These are phyloP conservation scores for Anniella stebbinsi DNA, from an alignment of 2,797 vertebrate species.

Conservation along the genomic window DNA sequence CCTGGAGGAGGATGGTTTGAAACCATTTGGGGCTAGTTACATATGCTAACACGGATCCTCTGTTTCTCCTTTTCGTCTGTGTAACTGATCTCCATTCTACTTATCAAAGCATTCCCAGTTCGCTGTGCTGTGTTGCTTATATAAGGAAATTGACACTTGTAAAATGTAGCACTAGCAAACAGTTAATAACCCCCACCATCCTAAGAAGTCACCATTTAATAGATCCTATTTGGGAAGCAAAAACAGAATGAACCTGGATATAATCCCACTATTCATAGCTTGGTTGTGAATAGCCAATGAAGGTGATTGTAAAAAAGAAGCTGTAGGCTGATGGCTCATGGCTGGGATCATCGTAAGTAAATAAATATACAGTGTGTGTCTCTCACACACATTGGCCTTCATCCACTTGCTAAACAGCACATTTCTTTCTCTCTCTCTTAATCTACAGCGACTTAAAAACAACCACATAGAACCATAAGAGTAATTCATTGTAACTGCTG, in stretches of 20 bases:
- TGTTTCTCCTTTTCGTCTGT: slow-evolving; percentile 49
- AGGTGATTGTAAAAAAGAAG: slow-evolving; percentile 56
- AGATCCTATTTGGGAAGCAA: slow-evolving; percentile 68
- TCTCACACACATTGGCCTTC: slow-evolving; percentile 68
- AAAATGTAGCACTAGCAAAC: slow-evolving; percentile 59
- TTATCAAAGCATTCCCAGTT: slow-evolving; percentile 57
- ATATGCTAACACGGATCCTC: slow-evolving; percentile 58
- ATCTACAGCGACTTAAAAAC: slow-evolving; percentile 70
- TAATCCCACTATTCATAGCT: slow-evolving; percentile 57
- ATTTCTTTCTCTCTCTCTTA: slow-evolving; percentile 67
- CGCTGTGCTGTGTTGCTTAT: slow-evolving; percentile 35
- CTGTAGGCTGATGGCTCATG: slow-evolving; percentile 65
- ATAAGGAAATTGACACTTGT: slow-evolving; percentile 66
- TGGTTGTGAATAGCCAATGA: slow-evolving; percentile 67
- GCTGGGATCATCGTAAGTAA: slow-evolving; percentile 65
- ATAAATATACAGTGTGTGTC: slow-evolving; percentile 67
- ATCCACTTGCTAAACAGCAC: slow-evolving; percentile 59
- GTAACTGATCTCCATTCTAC: slow-evolving; percentile 63
- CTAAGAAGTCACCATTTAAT: slow-evolving; percentile 71
- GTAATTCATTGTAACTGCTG: slow-evolving; percentile 64
- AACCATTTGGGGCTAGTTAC: slow-evolving; percentile 26
- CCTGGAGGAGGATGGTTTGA: slow-evolving; percentile 33
- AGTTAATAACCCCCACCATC: slow-evolving; percentile 61
- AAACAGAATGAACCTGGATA: slow-evolving; percentile 60
- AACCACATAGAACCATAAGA: slow-evolving; percentile 64